These are phyloP conservation scores for Cryptosula pallasiana DNA, from an alignment of 2,888 invertebrate genomes.

Conservation along the genomic window DNA sequence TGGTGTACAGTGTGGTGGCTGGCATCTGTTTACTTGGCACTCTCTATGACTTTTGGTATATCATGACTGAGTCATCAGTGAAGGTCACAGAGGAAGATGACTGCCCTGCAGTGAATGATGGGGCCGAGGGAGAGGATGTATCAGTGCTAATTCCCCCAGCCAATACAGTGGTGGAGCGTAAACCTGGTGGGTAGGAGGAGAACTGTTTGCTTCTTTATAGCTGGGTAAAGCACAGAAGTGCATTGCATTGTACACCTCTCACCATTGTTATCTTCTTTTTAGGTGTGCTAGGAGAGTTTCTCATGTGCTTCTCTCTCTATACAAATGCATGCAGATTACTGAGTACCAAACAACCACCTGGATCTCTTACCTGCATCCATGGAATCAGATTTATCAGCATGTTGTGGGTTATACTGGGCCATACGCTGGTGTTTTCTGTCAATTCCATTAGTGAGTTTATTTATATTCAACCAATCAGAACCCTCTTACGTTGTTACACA, in stretches of 20 bases:
- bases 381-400: too few relatives aligned
- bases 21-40: not conserved
- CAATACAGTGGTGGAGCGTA: not conserved
- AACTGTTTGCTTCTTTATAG: too few relatives aligned
- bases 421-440: slow-evolving; percentile 1
- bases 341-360: too few relatives aligned
- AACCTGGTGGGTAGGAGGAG: too few relatives aligned
- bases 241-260: too few relatives aligned
- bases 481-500: not conserved
- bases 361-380: too few relatives aligned
- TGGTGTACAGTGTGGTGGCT: not conserved
- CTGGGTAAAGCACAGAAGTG: too few relatives aligned
- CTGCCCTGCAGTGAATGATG: not conserved
- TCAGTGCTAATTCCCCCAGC: not conserved
- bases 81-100: not conserved
- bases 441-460: not conserved
- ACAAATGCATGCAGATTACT: slow-evolving; percentile 9
- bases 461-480: not conserved
- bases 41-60: not conserved
- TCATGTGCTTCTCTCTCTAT: slow-evolving; percentile 24
- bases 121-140: not conserved
- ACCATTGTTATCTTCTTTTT: too few relatives aligned
- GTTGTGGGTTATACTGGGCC: slow-evolving; percentile 7
- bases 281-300: too few relatives aligned
- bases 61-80: not conserved